Evolutionary conservation across 1,140 invertebrate genomes (phyloP), one percentile per base, ranked within the genome.

Genomic region (Drepana arcuata): DNA sequence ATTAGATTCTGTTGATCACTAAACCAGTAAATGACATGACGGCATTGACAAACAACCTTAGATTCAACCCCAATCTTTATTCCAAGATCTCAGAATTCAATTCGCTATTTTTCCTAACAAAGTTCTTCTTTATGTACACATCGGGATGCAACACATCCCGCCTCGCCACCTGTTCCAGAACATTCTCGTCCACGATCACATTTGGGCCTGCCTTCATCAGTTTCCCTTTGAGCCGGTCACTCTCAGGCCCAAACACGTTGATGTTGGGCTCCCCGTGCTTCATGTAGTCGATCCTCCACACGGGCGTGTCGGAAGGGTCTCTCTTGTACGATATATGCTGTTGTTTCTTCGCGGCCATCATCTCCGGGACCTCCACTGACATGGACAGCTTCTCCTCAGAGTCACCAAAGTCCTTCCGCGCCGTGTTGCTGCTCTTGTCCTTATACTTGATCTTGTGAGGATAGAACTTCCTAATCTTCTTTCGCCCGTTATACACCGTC

Each of bases 371-470:
- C 31, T 81, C 73, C 0, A 65, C 67, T 0, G 77, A 77, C 59
- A 74, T 65, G 0, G 75, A 77, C 1, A 73, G 18, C 9, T 63
- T 68, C 21, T 78, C 75, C 3, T 55, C 66, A 0, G 61, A 64
- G 11, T 68, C 66, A 0, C 37, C 49, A 14, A 52, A 59, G 4
- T 64, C 51, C 7, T 36, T 40, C 16, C 43, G 46, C 0, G 23
- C 12, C 1, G 40, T 33, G 24, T 40, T 50, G 1, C 15, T 29
- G 12, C 12, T 15, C 33, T 72, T 75, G 12, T 73, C 72, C 25
- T 65, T 72, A 23, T 72, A 68, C 34, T 78, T 78, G 7, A 75
- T 54, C 41, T 78, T 80, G 42, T 78, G 71, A 0, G 73, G 75
- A 34, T 71, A 81, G 33, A 72, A 78, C 16, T 74, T 77, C 1